These are phyloP conservation scores for Marcusenius ussheri DNA, from an alignment of 2,113 vertebrate genomes.

Conservation along the genomic window DNA sequence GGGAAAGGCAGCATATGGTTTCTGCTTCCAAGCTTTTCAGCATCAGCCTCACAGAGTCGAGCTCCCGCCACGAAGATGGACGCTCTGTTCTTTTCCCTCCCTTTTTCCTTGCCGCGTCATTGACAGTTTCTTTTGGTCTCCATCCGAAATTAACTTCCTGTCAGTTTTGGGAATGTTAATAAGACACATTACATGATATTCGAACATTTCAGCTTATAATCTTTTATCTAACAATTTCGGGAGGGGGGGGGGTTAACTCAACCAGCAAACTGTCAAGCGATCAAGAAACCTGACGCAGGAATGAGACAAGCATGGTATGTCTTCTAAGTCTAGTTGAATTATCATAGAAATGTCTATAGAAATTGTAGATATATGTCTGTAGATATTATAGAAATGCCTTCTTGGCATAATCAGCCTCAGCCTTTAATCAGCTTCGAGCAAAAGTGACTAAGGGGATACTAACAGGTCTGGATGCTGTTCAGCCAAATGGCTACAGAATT, in stretches of 20 bases:
- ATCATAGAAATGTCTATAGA: neutral
- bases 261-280: neutral
- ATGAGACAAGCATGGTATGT: neutral
- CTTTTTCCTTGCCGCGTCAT: neutral
- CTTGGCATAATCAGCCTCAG: too few relatives aligned
- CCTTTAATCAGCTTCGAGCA: too few relatives aligned
- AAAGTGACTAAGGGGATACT: too few relatives aligned
- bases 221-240: neutral
- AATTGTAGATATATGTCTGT: too few relatives aligned
- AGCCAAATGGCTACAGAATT: neutral
- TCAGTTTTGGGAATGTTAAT: neutral
- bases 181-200: neutral
- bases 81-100: neutral
- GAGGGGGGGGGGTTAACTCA: neutral
- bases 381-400: neutral
- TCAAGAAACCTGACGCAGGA: neutral
- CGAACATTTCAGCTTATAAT: neutral
- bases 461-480: too few relatives aligned
- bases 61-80: neutral
- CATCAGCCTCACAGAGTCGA: neutral
- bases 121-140: neutral
- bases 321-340: neutral
- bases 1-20: neutral
- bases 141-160: neutral
- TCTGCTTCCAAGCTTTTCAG: neutral